A percentile compares a stretch with the other conserved stretches of the same genome.
These are phyloP conservation scores for Microcebus lehilahytsara DNA, from an alignment of 2,113 vertebrate genomes.

Conservation along the genomic window DNA sequence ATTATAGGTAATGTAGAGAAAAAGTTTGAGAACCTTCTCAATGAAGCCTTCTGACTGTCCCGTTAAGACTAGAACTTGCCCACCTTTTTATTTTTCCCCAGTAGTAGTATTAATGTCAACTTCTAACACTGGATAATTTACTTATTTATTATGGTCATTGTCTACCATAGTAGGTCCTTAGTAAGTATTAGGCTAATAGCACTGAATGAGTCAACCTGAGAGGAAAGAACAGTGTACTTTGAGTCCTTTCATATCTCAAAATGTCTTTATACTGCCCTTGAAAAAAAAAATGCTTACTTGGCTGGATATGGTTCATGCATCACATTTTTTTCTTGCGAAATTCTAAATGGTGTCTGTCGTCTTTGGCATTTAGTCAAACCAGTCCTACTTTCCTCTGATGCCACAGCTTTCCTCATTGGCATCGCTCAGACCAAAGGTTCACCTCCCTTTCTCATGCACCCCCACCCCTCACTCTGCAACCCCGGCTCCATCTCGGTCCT, in stretches of 20 bases:
- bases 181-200: not conserved
- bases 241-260: not conserved
- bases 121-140: not conserved
- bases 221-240: not conserved
- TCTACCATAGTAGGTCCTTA: not conserved
- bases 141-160: not conserved
- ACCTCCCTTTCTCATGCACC: not conserved
- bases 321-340: not conserved
- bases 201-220: not conserved
- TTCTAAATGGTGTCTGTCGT: not conserved
- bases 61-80: no score
- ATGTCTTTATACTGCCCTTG: not conserved
- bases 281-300: not conserved
- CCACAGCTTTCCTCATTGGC: no score
- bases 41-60: not conserved
- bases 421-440: not conserved
- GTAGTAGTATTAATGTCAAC: not conserved
- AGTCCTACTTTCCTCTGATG: not conserved
- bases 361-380: not conserved
- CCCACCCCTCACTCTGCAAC: no score
- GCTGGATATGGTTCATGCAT: not conserved
- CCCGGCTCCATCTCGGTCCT: not conserved
- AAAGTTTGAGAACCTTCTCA: not conserved
- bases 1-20: not conserved
- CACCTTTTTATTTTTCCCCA: no score